Percentiles rank a stretch among this genome's conserved stretches.
Evolutionary conservation across 2,888 invertebrate genomes (phyloP).

Genomic region (Sipha maydis): DNA sequence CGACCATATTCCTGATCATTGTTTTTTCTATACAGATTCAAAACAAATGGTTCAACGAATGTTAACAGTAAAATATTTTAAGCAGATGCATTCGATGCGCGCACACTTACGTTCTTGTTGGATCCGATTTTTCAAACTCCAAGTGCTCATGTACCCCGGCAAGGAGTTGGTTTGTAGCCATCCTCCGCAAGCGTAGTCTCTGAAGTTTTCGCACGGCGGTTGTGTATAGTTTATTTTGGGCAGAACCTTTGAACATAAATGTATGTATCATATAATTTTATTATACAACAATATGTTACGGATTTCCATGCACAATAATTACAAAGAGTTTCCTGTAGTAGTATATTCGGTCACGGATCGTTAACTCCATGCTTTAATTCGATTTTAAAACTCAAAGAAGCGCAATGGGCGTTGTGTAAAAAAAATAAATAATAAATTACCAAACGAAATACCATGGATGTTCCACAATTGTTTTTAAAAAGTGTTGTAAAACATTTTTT

Average conservation of each 20-base stretch:
- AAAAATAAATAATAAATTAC: not conserved
- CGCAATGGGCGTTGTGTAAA: constrained; percentile 30
- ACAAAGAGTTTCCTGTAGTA: constrained; percentile 38
- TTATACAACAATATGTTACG: not conserved
- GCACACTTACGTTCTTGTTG: constrained; percentile 67
- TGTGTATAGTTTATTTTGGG: constrained; percentile 68
- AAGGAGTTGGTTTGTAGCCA: constrained; percentile 69
- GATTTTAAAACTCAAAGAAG: constrained; percentile 42
- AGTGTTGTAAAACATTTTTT: not conserved
- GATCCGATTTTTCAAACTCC: constrained; percentile 69
- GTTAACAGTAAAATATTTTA: not conserved
- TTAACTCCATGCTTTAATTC: constrained; percentile 47
- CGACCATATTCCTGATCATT: constrained; percentile 69
- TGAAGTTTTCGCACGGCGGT: constrained; percentile 71
- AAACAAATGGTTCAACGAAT: not conserved
- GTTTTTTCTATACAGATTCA: constrained; percentile 67
- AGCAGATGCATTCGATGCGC: not conserved
- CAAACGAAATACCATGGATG: not conserved
- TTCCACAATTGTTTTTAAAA: constrained; percentile 2
- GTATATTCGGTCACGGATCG: constrained; percentile 28
- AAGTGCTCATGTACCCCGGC: constrained; percentile 68
- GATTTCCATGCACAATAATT: not conserved
- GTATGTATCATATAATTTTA: not conserved
- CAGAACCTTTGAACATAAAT: constrained; percentile 68
- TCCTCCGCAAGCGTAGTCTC: constrained; percentile 71